Percentiles rank a stretch among this genome's conserved stretches.
phyloP scores from a whole-genome alignment of 2,113 vertebrate species.

The Centropristis striata region DNA sequence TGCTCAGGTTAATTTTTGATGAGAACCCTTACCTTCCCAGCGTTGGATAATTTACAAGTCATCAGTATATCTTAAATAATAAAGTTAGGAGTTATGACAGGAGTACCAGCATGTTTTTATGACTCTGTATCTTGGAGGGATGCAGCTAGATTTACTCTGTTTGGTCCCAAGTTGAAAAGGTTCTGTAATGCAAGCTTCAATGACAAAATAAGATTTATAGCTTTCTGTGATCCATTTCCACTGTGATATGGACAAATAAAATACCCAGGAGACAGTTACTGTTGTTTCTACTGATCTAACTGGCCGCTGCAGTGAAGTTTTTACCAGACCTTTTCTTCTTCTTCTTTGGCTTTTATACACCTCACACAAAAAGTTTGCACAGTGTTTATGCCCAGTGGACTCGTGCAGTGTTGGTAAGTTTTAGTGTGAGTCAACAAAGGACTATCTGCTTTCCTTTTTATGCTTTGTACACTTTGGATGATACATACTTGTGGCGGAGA shows the following conservation, averaged over 20 bases:
- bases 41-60: slow-evolving; percentile 14
- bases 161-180: slow-evolving; percentile 16
- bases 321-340: slow-evolving; percentile 3
- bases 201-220: slow-evolving; percentile 47
- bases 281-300: slow-evolving; percentile 44
- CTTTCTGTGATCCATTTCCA: slow-evolving; percentile 31
- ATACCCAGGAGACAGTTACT: slow-evolving; percentile 26
- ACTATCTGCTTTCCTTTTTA: neutral
- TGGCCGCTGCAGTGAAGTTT: slow-evolving; percentile 26
- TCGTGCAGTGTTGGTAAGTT: neutral
- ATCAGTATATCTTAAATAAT: neutral
- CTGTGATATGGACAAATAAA: slow-evolving; percentile 33
- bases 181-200: neutral
- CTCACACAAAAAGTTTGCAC: neutral
- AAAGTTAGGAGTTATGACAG: neutral
- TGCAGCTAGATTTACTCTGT: neutral
- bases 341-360: slow-evolving; percentile 14
- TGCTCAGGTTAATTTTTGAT: neutral
- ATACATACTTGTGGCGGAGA: neutral
- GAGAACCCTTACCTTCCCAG: neutral
- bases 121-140: neutral
- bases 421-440: slow-evolving; percentile 16
- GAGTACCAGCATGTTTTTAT: slow-evolving; percentile 15
- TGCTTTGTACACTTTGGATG: neutral
- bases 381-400: slow-evolving; percentile 21